Evolutionary conservation across 2,113 vertebrate genomes (phyloP).

Genomic region (Ia io): DNA sequence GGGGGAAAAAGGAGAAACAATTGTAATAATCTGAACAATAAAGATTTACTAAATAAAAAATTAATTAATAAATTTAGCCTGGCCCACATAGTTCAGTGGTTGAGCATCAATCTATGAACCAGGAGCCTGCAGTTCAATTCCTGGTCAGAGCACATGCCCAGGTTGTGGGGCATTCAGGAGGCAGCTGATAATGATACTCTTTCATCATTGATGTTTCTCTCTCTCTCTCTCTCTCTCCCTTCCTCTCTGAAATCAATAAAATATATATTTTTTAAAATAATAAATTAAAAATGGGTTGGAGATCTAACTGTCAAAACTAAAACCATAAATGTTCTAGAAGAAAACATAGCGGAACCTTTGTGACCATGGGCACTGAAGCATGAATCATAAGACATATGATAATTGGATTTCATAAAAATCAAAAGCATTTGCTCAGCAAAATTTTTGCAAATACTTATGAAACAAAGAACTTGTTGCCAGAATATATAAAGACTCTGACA

Average conservation of each 20-base stretch:
- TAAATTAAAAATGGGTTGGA: background rate
- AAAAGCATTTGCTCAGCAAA: background rate
- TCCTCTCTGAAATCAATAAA: too few species aligned
- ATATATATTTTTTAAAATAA: background rate
- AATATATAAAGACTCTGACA: background rate
- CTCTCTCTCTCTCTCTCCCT: too few species aligned
- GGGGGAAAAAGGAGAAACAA: too few species aligned
- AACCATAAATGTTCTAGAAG: background rate
- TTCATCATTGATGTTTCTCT: too few species aligned
- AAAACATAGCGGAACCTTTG: background rate
- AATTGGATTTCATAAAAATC: background rate
- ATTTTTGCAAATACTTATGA: background rate
- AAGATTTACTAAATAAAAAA: too few species aligned
- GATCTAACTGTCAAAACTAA: background rate
- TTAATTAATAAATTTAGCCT: background rate
- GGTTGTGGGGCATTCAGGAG: too few species aligned
- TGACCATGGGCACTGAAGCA: background rate
- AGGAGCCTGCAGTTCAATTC: too few species aligned
- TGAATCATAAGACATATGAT: background rate
- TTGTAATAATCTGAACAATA: too few species aligned
- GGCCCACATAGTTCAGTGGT: too few species aligned
- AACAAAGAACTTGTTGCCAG: background rate
- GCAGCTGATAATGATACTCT: too few species aligned
- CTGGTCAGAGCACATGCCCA: too few species aligned
- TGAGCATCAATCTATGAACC: too few species aligned